Evolutionary conservation across 2,797 vertebrate genomes (phyloP).

Genomic region (Monodelphis domestica): DNA sequence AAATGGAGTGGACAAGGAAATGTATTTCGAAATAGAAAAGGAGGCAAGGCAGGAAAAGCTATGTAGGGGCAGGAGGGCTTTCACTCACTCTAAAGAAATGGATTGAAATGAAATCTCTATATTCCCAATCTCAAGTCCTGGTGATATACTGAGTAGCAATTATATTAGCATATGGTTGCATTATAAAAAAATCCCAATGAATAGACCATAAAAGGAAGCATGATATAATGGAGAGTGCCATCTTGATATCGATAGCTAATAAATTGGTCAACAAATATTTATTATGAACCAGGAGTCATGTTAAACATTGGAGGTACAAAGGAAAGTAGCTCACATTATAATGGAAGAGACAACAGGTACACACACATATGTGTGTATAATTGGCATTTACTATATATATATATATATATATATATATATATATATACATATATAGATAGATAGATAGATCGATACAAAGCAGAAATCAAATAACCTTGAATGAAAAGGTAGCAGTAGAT

Average conservation of each 20-base stretch:
- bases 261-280: background rate
- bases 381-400: too few species aligned
- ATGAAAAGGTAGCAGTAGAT: background rate
- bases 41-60: background rate
- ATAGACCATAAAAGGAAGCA: background rate
- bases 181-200: background rate
- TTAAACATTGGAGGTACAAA: background rate
- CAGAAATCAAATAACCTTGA: background rate
- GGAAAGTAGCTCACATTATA: background rate
- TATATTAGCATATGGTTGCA: background rate
- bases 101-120: constrained; percentile 1
- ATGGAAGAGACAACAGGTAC: background rate
- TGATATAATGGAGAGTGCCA: background rate
- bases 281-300: background rate
- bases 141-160: background rate
- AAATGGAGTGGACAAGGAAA: background rate
- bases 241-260: background rate
- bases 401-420: too few species aligned
- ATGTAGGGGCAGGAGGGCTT: background rate
- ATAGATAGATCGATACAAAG: background rate
- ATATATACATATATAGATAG: too few species aligned
- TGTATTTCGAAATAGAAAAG: background rate
- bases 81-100: background rate
- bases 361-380: too few species aligned
- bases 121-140: constrained; percentile 4